These are phyloP conservation scores for Euwallacea similis DNA, from an alignment of 1,140 invertebrate genomes.

Conservation along the genomic window DNA sequence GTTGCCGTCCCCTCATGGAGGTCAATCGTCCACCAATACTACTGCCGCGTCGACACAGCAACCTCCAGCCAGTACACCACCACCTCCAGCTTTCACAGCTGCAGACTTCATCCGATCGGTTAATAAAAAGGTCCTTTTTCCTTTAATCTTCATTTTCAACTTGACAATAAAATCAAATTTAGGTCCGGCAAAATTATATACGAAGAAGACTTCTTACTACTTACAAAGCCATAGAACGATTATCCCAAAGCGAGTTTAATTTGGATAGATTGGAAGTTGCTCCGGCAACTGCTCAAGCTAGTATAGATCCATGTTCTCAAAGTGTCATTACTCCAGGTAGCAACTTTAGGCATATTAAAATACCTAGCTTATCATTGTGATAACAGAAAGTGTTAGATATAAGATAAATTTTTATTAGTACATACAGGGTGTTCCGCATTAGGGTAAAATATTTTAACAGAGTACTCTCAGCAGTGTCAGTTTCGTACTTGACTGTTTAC, in stretches of 20 bases:
- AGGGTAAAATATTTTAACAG: too few species aligned
- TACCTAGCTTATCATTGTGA: too few species aligned
- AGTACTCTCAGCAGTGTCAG: too few species aligned
- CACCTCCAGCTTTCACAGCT: conserved; percentile 63
- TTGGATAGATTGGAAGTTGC: conserved; percentile 71
- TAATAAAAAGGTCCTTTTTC: conserved; percentile 73
- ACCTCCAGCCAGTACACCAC: conserved; percentile 55
- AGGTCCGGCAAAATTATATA: conserved; percentile 76
- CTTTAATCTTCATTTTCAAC: background rate
- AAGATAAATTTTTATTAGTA: too few species aligned
- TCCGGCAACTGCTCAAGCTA: conserved; percentile 55
- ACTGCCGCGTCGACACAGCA: conserved; percentile 52
- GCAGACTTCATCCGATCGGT: conserved; percentile 76
- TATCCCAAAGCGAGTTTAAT: conserved; percentile 82
- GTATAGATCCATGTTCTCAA: conserved; percentile 48
- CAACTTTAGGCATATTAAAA: conserved; percentile 16
- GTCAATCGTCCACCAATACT: conserved; percentile 55
- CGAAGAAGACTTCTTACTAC: conserved; percentile 74
- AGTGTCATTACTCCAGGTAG: conserved; percentile 43
- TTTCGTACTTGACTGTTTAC: background rate
- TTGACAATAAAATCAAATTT: conserved; percentile 6
- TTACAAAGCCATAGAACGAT: conserved; percentile 76
- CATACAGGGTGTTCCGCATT: too few species aligned
- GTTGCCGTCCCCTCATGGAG: conserved; percentile 71
- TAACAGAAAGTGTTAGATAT: too few species aligned